Evolutionary conservation across 2,797 vertebrate genomes (phyloP).

Genomic region (Cyprinella venusta): DNA sequence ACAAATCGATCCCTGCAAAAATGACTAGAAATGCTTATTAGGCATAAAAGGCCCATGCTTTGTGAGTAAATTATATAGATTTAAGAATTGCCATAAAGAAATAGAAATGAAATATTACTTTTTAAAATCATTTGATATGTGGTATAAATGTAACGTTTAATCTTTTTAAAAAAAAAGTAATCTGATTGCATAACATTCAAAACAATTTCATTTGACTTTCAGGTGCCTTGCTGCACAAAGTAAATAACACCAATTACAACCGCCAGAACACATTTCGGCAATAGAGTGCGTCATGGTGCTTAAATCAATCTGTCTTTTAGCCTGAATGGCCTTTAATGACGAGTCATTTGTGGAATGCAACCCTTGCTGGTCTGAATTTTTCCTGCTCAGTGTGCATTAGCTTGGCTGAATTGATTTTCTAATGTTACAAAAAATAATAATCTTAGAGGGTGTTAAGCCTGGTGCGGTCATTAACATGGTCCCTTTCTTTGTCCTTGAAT

Average conservation of each 20-base stretch:
- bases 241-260: conserved; percentile 45
- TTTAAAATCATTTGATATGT: too few species aligned
- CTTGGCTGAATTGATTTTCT: conserved; percentile 42
- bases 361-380: conserved; percentile 44
- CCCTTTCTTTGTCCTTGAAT: conserved; percentile 32
- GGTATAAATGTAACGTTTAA: neutral
- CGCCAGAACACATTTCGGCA: conserved; percentile 32
- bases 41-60: too few species aligned
- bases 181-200: neutral
- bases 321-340: conserved; percentile 54
- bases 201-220: conserved; percentile 10
- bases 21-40: too few species aligned
- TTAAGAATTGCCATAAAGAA: neutral
- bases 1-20: too few species aligned
- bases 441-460: conserved; percentile 30
- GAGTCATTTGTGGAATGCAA: conserved; percentile 41
- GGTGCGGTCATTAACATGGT: conserved; percentile 33
- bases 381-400: conserved; percentile 23
- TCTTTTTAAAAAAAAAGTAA: neutral
- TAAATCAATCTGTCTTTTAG: conserved; percentile 53
- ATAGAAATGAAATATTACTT: neutral
- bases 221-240: conserved; percentile 26
- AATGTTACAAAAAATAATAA: conserved; percentile 38
- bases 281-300: conserved; percentile 37
- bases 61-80: neutral